Percentiles rank a stretch among this genome's conserved stretches.
Conservation (phyloP, 2,797 vertebrate genomes). For the Darevskia nairensis region DNA sequence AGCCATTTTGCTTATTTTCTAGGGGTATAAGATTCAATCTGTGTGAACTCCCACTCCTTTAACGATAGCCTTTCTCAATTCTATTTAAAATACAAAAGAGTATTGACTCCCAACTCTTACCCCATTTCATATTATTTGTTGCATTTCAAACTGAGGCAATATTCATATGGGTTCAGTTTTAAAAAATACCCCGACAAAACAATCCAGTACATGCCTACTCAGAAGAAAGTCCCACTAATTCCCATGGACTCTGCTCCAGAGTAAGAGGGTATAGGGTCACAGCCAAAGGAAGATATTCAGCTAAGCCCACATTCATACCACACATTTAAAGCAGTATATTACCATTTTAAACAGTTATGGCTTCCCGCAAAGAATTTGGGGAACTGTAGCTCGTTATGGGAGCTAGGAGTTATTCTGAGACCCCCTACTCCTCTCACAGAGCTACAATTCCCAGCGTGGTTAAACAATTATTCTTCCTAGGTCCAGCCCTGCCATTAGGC, state of each 20-base stretch:
- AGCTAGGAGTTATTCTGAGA: too few relatives aligned
- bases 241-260: neutral
- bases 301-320: too few relatives aligned
- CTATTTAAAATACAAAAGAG: conserved; percentile 4
- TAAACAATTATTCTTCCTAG: too few relatives aligned
- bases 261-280: neutral
- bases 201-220: neutral
- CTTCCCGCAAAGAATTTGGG: too few relatives aligned
- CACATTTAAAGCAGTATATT: too few relatives aligned
- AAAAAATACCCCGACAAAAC: neutral
- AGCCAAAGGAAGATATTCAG: neutral
- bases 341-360: too few relatives aligned
- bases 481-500: too few relatives aligned
- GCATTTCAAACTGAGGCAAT: neutral
- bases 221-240: neutral
- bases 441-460: too few relatives aligned
- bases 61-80: neutral
- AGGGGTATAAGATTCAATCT: neutral
- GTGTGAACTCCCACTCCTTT: neutral
- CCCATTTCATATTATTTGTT: neutral
- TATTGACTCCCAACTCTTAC: accelerated
- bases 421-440: neutral
- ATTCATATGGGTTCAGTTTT: neutral
- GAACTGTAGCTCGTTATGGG: too few relatives aligned
- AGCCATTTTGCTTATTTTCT: conserved; percentile 20